Conservation (phyloP, 2,797 vertebrate species). For the Enteromius thamalakanensis region DNA sequence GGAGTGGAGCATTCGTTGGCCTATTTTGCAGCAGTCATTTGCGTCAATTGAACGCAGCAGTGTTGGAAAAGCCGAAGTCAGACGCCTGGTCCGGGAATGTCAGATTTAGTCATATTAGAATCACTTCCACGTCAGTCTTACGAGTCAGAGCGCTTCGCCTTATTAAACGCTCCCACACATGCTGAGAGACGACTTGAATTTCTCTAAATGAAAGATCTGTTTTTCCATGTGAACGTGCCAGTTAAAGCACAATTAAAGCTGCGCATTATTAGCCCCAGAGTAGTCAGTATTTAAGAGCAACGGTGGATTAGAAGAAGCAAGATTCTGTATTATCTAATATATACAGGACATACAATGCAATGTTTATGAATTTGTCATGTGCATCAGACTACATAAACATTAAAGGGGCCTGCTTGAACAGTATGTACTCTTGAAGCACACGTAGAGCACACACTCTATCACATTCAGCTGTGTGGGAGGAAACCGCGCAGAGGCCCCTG, state of each 20-base stretch:
- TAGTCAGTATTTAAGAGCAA: background rate
- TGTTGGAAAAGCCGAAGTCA: slow-evolving; percentile 34
- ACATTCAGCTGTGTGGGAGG: slow-evolving; percentile 44
- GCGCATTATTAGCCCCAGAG: slow-evolving; percentile 15
- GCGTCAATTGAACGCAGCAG: slow-evolving; percentile 5
- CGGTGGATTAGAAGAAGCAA: background rate
- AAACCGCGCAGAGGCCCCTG: slow-evolving; percentile 32
- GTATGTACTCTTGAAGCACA: slow-evolving; percentile 5
- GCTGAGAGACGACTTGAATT: slow-evolving; percentile 20
- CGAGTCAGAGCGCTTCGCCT: slow-evolving; percentile 15
- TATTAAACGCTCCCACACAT: slow-evolving; percentile 17
- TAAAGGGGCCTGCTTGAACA: slow-evolving; percentile 27
- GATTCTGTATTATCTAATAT: background rate
- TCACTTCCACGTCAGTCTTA: slow-evolving; percentile 24
- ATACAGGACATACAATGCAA: background rate
- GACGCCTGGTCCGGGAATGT: slow-evolving; percentile 33
- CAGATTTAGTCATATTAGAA: slow-evolving; percentile 38
- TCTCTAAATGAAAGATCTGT: slow-evolving; percentile 22
- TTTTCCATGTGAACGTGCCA: slow-evolving; percentile 32
- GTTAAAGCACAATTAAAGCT: slow-evolving; percentile 36
- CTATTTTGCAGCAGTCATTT: slow-evolving; percentile 22
- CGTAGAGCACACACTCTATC: slow-evolving; percentile 36
- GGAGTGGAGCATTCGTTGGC: slow-evolving; percentile 14
- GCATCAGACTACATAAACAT: slow-evolving; percentile 21
- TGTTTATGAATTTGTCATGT: background rate